These are phyloP conservation scores for Rotaria macrura DNA, from an alignment of 2,888 invertebrate genomes.

Conservation along the genomic window DNA sequence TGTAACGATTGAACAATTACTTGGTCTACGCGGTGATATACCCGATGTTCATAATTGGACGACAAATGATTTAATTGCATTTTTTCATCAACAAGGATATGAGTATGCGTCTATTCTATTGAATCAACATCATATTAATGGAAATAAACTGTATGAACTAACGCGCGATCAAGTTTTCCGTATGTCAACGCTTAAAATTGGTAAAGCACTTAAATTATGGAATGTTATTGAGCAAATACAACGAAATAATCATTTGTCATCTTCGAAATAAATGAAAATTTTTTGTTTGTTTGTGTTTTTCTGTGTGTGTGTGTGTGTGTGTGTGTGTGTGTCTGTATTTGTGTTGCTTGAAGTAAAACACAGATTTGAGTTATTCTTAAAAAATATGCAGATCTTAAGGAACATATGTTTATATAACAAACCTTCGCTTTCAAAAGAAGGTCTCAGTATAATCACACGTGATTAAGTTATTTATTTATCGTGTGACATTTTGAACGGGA, in stretches of 20 bases:
- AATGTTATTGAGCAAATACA: slow-evolving; percentile 20
- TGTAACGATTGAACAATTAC: neutral
- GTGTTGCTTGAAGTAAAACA: neutral
- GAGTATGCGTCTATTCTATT: neutral
- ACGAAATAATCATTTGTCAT: neutral
- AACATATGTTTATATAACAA: too few relatives aligned
- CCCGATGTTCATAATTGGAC: neutral
- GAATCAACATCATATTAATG: neutral
- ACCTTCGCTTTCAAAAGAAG: too few relatives aligned
- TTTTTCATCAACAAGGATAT: neutral
- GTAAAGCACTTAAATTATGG: slow-evolving; percentile 13
- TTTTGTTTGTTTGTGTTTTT: neutral
- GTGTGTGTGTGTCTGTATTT: neutral
- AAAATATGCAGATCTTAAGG: neutral
- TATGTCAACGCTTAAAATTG: neutral
- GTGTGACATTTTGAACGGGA: too few relatives aligned
- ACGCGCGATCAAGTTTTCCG: neutral
- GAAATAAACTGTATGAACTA: neutral
- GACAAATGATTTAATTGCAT: neutral
- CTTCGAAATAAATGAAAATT: neutral
- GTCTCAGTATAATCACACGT: too few relatives aligned
- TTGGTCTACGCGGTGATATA: neutral
- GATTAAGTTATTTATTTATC: too few relatives aligned
- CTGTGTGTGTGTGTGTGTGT: neutral
- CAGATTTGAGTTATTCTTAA: neutral